Evolutionary conservation across 1,140 invertebrate species (phyloP).

Genomic region (Bombus superbus): DNA sequence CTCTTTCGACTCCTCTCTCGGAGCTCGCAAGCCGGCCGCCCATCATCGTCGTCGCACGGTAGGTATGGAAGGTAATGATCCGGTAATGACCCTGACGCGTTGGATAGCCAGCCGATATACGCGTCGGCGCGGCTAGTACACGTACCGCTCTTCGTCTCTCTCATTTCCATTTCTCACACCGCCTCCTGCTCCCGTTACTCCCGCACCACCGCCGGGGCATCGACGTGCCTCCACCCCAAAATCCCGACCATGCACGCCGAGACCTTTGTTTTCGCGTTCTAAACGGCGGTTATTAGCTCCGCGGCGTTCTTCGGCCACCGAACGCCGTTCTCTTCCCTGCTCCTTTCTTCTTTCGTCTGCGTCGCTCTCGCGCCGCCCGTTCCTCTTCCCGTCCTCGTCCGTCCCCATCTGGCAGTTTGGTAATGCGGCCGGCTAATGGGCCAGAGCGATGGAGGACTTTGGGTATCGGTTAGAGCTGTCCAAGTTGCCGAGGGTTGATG

Average conservation of each 20-base stretch:
- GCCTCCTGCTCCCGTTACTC: not conserved
- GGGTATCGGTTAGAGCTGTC: slow-evolving; percentile 59
- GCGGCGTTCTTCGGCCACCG: slow-evolving; percentile 57
- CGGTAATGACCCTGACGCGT: slow-evolving; percentile 81
- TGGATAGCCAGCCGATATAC: slow-evolving; percentile 62
- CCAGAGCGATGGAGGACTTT: slow-evolving; percentile 56
- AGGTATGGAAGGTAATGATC: slow-evolving; percentile 81
- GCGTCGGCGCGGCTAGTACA: slow-evolving; percentile 15
- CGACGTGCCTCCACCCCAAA: not conserved
- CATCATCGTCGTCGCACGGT: slow-evolving; percentile 79
- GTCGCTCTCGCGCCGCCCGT: not conserved
- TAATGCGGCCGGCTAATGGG: slow-evolving; percentile 77
- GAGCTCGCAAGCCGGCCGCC: slow-evolving; percentile 56
- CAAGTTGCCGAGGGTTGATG: slow-evolving; percentile 48
- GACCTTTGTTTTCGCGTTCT: slow-evolving; percentile 78
- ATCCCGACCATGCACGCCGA: slow-evolving; percentile 51
- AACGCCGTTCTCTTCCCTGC: slow-evolving; percentile 35
- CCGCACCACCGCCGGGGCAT: not conserved
- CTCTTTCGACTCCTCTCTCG: slow-evolving; percentile 29
- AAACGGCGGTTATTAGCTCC: slow-evolving; percentile 79
- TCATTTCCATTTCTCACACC: slow-evolving; percentile 25
- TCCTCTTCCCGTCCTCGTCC: slow-evolving; percentile 20
- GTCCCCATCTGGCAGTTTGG: slow-evolving; percentile 60
- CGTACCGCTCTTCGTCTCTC: not conserved
- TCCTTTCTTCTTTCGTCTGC: slow-evolving; percentile 27